Evolutionary conservation across 2,113 vertebrate species (phyloP), one percentile per base, ranked within the genome.

Genomic region (Pygoscelis antarcticus): DNA sequence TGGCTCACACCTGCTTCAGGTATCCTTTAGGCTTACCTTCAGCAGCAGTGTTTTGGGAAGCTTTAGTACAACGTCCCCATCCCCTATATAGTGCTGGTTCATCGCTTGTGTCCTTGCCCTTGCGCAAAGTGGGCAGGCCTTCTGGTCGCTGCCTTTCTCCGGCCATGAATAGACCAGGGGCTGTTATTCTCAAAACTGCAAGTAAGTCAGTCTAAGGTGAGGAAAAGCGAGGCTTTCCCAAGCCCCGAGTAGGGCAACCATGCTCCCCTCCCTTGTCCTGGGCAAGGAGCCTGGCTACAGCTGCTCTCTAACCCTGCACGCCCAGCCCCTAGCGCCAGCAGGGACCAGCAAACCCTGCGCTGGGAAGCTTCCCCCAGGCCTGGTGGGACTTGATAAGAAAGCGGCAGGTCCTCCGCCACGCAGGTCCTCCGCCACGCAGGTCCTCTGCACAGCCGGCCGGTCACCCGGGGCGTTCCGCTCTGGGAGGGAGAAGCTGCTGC

Each of bases 1-100:
- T 20, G 75, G n/a, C 57, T 71, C 80, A 90, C 65, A 60, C n/a
- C 36, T 0, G 0, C n/a, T 87, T 58, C 44, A 68, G 36, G 25
- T 51, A 29, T 27, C 47, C 71, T 64, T 49, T 78, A 66, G 65
- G 3, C 51, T 29, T 1, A 0, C 26, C 15, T 10, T 6, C 47
- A 64, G 71, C 42, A 83, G 76, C 46, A 81, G 42, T 6, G 29
- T 65, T 96, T 64, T 52, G 64, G 72, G 52, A 64, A 75, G 57
- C 69, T 55, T 26, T 30, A 83, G 16, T 16, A 22, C 64, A 61
- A 9, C 6, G 1, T 38, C 38, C 21, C 2, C 18, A 14, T 51
- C 49, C 60, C 54, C 17, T 52, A 0, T 1, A 0, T 3, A 72
- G 44, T 0, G 0, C 47, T 49, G 13, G 23, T 1, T 49, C 17